phyloP scores from a whole-genome alignment of 92 coral and sea anemone genomes.

The Diadumene lineata region DNA sequence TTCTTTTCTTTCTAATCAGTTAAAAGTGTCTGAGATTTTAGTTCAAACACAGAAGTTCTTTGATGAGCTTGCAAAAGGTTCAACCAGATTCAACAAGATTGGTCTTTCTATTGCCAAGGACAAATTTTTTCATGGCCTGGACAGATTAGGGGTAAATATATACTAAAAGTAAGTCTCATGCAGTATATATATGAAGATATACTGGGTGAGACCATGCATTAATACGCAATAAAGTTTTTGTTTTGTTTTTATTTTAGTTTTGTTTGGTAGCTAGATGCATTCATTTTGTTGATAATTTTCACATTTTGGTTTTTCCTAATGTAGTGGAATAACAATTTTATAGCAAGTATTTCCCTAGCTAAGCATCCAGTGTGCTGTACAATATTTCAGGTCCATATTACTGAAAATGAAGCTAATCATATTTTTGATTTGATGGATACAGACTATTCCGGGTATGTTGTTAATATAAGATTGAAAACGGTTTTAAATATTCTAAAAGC shows the following conservation, averaged over 20 bases:
- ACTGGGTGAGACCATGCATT: background rate
- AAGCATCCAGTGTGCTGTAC: too few species aligned
- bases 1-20: slow-evolving; percentile 37
- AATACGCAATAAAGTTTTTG: too few species aligned
- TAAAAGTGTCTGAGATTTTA: slow-evolving; percentile 91
- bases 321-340: too few species aligned
- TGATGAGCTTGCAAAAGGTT: slow-evolving; percentile 80
- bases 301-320: too few species aligned
- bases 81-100: slow-evolving; percentile 79
- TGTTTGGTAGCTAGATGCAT: background rate
- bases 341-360: too few species aligned
- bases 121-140: slow-evolving; percentile 82
- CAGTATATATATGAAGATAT: background rate
- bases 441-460: slow-evolving; percentile 79
- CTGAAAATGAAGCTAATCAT: slow-evolving; percentile 80
- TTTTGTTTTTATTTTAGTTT: too few species aligned
- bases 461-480: too few species aligned
- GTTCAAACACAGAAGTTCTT: slow-evolving; percentile 87
- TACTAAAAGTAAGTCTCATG: background rate
- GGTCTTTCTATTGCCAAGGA: slow-evolving; percentile 80
- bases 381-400: slow-evolving; percentile 73
- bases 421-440: slow-evolving; percentile 94
- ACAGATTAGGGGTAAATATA: slow-evolving; percentile 85
- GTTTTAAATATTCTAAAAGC: too few species aligned
- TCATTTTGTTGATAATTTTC: background rate